Base-by-base conservation (phyloP, 2,113 vertebrate species). In the Cranoglanis bouderius region DNA sequence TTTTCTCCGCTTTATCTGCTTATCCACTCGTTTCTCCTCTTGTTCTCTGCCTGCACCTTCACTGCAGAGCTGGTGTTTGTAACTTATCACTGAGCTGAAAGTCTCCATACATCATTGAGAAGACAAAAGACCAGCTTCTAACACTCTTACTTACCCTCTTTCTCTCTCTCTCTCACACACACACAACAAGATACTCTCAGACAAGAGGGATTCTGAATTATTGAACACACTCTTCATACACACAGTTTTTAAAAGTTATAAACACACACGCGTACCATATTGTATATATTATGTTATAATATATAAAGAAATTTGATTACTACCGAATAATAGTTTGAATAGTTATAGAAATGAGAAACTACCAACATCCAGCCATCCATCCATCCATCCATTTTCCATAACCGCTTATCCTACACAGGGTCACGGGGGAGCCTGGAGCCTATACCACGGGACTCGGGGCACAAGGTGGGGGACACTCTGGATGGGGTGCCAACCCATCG, bases 1-100 rank as follows among this genome's bases (percentile, higher is more conserved):
- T 26, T 90, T 85, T 46, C 65, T 88, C 43, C 55, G 1, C 35
- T 67, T 90, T 16, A 70, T 74, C 81, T 87, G 49, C 85, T 65
- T 88, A 32, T 90, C 77, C 86, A 67, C 55, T 51, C 49, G 18
- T 78, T 85, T 89, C 72, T 85, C 51, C 26, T 63, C 82, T 88
- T 32, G 40, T 91, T 26, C 59, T 86, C 88, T 89, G 87, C 59
- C 72, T 86, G 86, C 90, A 90, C 89, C 87, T 90, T 86, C 88
- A 88, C 80, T 90, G 90, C 87, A 93, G 90, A 92, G 74, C 87
- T 88, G 61, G 84, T 85, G 85, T 85, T 90, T 88, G 82, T 72
- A 85, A 77, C 80, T 82, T 43, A 89, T 92, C 88, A 90, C 9
- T 24, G 29, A 84, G 80, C n/a, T 81, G 86, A 83, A 80, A 35